These are phyloP conservation scores for Gadopsis marmoratus DNA, from an alignment of 2,797 vertebrate genomes.

Conservation along the genomic window DNA sequence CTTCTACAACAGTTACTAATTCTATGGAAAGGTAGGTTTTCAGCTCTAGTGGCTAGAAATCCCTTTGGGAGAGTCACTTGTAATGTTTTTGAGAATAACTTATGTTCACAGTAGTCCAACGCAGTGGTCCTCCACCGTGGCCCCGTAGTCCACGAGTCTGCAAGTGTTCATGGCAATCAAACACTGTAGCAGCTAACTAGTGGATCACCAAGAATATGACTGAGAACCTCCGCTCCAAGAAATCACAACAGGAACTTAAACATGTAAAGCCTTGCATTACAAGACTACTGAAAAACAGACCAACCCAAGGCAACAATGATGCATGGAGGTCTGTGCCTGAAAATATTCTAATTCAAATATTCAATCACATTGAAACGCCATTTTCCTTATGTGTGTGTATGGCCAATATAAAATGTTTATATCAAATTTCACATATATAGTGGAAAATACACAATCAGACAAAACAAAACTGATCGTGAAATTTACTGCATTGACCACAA, in stretches of 20 bases:
- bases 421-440: neutral
- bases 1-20: neutral
- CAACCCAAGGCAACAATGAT: neutral
- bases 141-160: neutral
- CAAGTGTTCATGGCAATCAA: neutral
- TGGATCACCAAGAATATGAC: neutral
- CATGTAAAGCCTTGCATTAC: neutral
- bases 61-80: neutral
- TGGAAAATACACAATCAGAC: neutral
- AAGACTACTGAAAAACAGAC: neutral
- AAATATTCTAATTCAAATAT: neutral
- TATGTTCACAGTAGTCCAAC: conserved; percentile 23
- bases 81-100: neutral
- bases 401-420: conserved; percentile 9
- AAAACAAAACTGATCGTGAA: neutral
- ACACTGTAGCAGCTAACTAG: neutral
- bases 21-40: conserved; percentile 14
- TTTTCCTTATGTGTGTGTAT: neutral
- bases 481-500: neutral
- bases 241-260: neutral
- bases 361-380: neutral
- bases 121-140: neutral
- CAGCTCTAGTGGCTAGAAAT: conserved; percentile 2
- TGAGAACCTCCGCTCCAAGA: neutral
- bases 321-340: neutral